Conservation (phyloP, 2,797 vertebrate genomes). For the Cyclopterus lumpus region DNA sequence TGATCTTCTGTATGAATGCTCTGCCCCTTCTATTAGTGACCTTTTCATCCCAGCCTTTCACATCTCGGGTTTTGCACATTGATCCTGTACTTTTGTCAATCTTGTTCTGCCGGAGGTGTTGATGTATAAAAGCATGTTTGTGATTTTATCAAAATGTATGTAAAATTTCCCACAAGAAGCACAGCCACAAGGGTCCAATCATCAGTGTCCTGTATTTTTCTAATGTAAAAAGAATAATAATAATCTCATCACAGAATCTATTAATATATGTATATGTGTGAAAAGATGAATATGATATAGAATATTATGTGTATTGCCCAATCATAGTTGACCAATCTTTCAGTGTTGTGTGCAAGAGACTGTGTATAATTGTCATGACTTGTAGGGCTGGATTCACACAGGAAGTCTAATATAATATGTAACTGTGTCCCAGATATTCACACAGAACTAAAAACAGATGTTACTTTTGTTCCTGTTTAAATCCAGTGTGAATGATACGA, state of each 20-base stretch:
- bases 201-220: conserved; percentile 87
- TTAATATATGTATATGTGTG: conserved; percentile 82
- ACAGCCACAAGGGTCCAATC: conserved; percentile 82
- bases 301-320: conserved; percentile 76
- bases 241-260: conserved; percentile 74
- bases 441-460: conserved; percentile 38
- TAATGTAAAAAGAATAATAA: conserved; percentile 74
- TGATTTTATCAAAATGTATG: conserved; percentile 76
- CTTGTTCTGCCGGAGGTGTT: conserved; percentile 75
- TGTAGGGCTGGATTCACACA: conserved; percentile 65
- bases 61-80: conserved; percentile 67
- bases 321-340: conserved; percentile 77
- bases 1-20: conserved; percentile 59
- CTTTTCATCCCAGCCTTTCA: conserved; percentile 51
- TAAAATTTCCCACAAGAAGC: conserved; percentile 80
- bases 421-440: conserved; percentile 33
- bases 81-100: conserved; percentile 72
- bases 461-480: conserved; percentile 57
- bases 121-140: conserved; percentile 85
- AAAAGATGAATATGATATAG: conserved; percentile 79
- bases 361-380: conserved; percentile 66
- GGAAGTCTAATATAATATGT: conserved; percentile 42
- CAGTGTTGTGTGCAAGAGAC: conserved; percentile 76
- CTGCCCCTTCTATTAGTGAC: conserved; percentile 53
- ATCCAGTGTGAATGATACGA: conserved; percentile 61